Base-by-base conservation (phyloP, 2,113 vertebrate genomes). In the Trachemys scripta region DNA sequence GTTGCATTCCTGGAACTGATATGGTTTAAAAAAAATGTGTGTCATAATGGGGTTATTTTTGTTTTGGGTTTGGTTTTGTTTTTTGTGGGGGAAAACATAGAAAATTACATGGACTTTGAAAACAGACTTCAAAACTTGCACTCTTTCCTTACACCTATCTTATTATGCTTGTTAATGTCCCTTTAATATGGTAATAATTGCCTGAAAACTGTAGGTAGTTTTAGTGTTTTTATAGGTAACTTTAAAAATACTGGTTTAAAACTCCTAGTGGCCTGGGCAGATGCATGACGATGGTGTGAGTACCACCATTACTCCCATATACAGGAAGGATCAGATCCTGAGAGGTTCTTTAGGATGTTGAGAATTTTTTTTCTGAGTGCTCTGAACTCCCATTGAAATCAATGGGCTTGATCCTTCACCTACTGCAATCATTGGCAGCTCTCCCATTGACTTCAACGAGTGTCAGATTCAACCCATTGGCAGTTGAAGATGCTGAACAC, bases 101-200 rank as follows among this genome's bases (percentile, higher is more conserved):
- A 53, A 86, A 78, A 53, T 0, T 6, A 3, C 84, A 1, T 0
- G 0, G 22, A 5, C 27, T 82, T 81, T 54, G 50, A 9, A 78
- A 87, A 57, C 6, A 90, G 38, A 45, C 69, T 19, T 0, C 27
- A 79, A 42, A 42, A 47, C 11, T 78, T 24, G 3, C 75, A 16
- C 25, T 27, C 13, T 20, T 7, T 54, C 20, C 53, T 22, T n/a
- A 51, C 38, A 49, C 85, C 19, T 78, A 25, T 38, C n/a, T 24
- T 75, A 12, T 1, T 1, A 0, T 3, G 12, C 42, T 0, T 3
- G 4, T 1, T 2, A 57, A 9, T 14, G 47, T 27, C 10, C n/a
- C 49, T n/a, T 22, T 42, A 20, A 38, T 72, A 72, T 72, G 19
- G 5, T 9, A 1, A 29, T 1, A 12, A 3, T 10, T 35, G 25